Conservation (phyloP, 2,797 vertebrate genomes). For the Microcaecilia unicolor region DNA sequence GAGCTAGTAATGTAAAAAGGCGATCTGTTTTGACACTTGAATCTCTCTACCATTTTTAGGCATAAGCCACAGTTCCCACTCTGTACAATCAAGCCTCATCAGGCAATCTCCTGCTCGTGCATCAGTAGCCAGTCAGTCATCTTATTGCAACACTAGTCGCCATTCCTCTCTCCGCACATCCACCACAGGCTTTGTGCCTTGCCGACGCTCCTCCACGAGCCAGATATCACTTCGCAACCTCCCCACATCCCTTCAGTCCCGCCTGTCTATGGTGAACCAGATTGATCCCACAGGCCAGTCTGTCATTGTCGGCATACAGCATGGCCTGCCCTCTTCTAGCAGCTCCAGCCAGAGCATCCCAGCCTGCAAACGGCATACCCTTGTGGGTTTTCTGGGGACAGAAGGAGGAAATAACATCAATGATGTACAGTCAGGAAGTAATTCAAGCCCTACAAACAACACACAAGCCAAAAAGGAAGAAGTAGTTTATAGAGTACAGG, state of each 20-base stretch:
- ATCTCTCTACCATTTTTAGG: conserved; percentile 48
- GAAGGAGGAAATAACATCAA: conserved; percentile 56
- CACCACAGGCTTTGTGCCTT: conserved; percentile 82
- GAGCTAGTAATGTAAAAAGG: too few species aligned
- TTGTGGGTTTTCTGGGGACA: conserved; percentile 83
- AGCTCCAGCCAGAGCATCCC: conserved; percentile 95
- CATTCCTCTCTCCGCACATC: conserved; percentile 91
- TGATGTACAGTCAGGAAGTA: conserved; percentile 50
- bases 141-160: conserved; percentile 88
- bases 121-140: conserved; percentile 88
- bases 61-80: conserved; percentile 91
- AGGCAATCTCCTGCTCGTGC: conserved; percentile 90
- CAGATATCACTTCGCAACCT: conserved; percentile 90
- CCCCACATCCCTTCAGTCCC: conserved; percentile 88
- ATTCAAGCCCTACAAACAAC: conserved; percentile 58
- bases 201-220: conserved; percentile 90
- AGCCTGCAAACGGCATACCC: conserved; percentile 84
- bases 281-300: conserved; percentile 62
- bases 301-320: conserved; percentile 39
- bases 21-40: too few species aligned
- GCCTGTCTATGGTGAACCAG: conserved; percentile 68
- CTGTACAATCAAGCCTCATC: conserved; percentile 82
- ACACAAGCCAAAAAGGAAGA: conserved; percentile 83
- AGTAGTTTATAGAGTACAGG: conserved; percentile 93
- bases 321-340: conserved; percentile 75